Conservation (phyloP, 1,140 invertebrate genomes). For the Melitaea cinxia region DNA sequence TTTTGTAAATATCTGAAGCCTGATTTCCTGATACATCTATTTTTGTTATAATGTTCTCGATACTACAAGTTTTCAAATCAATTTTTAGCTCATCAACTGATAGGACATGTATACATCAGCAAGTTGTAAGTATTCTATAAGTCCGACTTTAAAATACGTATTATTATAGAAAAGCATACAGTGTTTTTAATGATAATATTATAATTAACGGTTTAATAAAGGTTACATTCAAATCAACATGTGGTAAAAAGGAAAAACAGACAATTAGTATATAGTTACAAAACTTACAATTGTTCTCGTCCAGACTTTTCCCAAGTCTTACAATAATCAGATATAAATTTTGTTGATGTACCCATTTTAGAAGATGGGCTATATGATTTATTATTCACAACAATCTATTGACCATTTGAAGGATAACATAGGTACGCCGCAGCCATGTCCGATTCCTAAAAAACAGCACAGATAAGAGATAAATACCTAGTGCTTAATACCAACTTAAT, state of each 20-base stretch:
- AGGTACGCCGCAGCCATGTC: constrained; percentile 52
- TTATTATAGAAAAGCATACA: background rate
- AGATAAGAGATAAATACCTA: constrained; percentile 4
- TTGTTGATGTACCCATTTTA: constrained; percentile 65
- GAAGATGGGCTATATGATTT: constrained; percentile 32
- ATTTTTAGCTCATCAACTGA: no score
- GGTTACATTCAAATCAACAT: constrained; percentile 51
- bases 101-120: no score
- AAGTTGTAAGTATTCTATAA: background rate
- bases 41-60: no score
- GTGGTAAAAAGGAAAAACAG: constrained; percentile 43
- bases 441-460: constrained; percentile 23
- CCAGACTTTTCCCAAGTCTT: constrained; percentile 79
- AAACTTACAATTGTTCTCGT: constrained; percentile 73
- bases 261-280: constrained; percentile 14
- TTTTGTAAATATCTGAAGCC: background rate
- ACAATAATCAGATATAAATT: constrained; percentile 76
- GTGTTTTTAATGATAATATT: background rate
- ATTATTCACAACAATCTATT: constrained; percentile 45
- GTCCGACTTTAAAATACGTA: background rate
- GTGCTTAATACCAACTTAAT: no score
- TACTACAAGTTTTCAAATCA: no score
- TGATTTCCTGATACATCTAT: background rate
- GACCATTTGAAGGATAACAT: constrained; percentile 43
- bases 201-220: constrained; percentile 2